Percentiles rank a stretch among this genome's conserved stretches.
Evolutionary conservation across 2,888 invertebrate species (phyloP).

Genomic region (Fragum fragum): DNA sequence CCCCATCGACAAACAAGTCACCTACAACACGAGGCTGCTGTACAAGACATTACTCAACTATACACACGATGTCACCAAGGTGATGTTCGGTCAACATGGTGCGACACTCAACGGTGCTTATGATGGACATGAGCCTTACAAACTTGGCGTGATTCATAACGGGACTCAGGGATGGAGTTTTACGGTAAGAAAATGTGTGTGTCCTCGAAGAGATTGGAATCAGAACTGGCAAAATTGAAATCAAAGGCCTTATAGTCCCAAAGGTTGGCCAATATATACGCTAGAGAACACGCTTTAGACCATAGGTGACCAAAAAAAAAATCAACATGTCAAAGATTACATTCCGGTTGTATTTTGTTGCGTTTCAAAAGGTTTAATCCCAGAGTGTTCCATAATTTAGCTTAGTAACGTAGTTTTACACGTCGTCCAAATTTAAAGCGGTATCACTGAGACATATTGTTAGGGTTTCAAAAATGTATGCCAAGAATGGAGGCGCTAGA

Average conservation of each 20-base stretch:
- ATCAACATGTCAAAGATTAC: background rate
- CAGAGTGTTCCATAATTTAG: too few relatives aligned
- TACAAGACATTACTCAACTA: conserved; percentile 33
- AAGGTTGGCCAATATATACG: background rate
- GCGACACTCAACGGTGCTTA: conserved; percentile 50
- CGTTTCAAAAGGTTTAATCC: too few relatives aligned
- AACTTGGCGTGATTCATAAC: conserved; percentile 27
- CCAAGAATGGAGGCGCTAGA: too few relatives aligned
- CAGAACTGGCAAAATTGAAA: background rate
- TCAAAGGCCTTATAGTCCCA: background rate
- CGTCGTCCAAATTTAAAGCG: too few relatives aligned
- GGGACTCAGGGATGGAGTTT: conserved; percentile 47
- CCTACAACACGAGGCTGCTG: conserved; percentile 42
- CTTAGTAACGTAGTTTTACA: too few relatives aligned
- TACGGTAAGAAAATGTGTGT: conserved; percentile 28
- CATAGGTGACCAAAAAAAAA: background rate
- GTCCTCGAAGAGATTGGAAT: background rate
- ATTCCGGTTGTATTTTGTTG: too few relatives aligned
- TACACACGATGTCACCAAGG: conserved; percentile 34
- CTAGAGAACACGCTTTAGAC: background rate
- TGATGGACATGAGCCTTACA: conserved; percentile 54
- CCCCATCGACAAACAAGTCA: conserved; percentile 44
- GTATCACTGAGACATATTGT: too few relatives aligned
- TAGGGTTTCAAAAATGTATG: too few relatives aligned
- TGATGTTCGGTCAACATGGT: conserved; percentile 62